phyloP scores from a whole-genome alignment of 2,888 invertebrate genomes.

The Boloria euphrosyne region DNA sequence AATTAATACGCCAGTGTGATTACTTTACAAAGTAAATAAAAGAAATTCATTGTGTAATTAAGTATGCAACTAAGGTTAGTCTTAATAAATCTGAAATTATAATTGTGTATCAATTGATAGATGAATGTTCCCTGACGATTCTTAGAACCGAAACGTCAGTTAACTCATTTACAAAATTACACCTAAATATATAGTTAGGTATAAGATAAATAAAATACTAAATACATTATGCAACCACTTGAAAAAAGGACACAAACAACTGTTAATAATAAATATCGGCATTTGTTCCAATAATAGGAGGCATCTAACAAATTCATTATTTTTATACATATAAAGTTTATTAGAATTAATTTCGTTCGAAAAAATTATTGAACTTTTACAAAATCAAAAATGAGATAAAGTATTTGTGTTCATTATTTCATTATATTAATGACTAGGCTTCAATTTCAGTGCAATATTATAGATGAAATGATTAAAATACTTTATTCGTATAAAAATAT shows the following conservation, averaged over 20 bases:
- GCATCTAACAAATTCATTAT: conserved; percentile 39
- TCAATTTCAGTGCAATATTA: conserved; percentile 15
- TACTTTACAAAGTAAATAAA: conserved; percentile 43
- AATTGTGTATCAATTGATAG: conserved; percentile 76
- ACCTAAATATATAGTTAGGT: conserved; percentile 54
- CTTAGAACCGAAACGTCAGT: conserved; percentile 73
- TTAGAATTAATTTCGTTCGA: not conserved
- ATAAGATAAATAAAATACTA: conserved; percentile 65
- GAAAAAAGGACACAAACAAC: conserved; percentile 54
- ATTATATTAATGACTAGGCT: conserved; percentile 30
- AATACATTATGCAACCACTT: conserved; percentile 66
- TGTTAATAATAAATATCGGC: conserved; percentile 54
- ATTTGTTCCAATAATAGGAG: conserved; percentile 43
- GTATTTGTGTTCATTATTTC: conserved; percentile 8
- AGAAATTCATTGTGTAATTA: conserved; percentile 43
- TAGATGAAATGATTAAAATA: conserved; percentile 8
- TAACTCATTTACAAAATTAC: conserved; percentile 57
- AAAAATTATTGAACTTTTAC: not conserved
- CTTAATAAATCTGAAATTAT: conserved; percentile 54
- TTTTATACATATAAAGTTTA: conserved; percentile 43
- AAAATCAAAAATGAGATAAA: conserved; percentile 6
- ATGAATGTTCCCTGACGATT: conserved; percentile 58
- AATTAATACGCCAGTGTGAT: conserved; percentile 55
- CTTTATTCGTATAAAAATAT: conserved; percentile 67
- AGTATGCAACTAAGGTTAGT: conserved; percentile 49